Evolutionary conservation across 30 jellyfish, hydroid and myxozoan species (phyloP), one percentile per base, ranked within the genome.

Genomic region (Aurelia aurita): DNA sequence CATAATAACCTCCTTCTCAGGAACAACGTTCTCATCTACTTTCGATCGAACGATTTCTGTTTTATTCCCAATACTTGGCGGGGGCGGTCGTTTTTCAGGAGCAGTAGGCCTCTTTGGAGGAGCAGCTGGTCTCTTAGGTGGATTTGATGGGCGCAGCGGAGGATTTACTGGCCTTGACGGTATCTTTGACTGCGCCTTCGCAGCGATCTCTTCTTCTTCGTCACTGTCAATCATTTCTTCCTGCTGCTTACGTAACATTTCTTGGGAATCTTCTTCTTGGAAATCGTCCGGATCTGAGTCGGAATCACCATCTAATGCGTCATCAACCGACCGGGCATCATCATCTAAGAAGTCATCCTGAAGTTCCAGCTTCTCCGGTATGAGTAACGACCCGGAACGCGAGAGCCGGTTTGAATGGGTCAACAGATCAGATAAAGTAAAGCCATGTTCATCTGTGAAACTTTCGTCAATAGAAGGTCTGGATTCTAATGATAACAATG

Each of bases 351-450:
- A 95, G 77, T 95, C 94, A 15, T 66, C 87, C 76, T 95, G 99
- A 69, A 79, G 92, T 88, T 90, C 84, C 64, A 95, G 82, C 44
- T 78, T 89, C 39, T 95, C 99, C 58, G 99, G 99, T 3, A 81
- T 90, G 1, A 95, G 92, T 21, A 95, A 21, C 55, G 96, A 66
- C 14, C 84, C 87, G 14, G 91, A 74, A 16, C 97, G 91, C 15
- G 78, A 23, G 39, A 26, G 46, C 15, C 88, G 88, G 27, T 85
- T 73, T 7, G 97, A 89, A 22, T 59, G 49, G 25, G 77, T 72
- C 79, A 94, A 87, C 55, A 94, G 68, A 16, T 88, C 97, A 7
- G 96, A 82, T 67, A 85, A 74, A 19, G 90, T 72, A 22, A 83
- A 69, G 0, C 95, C 89, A 46, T 77, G 97, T 32, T 89, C 85